Evolutionary conservation across 2,113 vertebrate genomes (phyloP).

Genomic region (Colistium nudipinnis): DNA sequence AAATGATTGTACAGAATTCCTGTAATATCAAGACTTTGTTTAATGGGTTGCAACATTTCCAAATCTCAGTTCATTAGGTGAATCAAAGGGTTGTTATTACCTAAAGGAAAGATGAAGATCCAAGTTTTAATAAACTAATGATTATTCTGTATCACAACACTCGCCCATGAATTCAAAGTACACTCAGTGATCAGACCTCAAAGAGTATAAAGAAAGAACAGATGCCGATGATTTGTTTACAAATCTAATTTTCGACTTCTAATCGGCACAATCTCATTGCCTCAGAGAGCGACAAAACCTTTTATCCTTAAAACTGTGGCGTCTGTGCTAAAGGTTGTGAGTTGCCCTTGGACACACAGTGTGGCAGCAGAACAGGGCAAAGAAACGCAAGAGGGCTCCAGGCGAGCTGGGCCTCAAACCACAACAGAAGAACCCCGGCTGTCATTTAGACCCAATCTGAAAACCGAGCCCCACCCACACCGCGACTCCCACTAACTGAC

Average conservation of each 20-base stretch:
- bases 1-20: too few species aligned
- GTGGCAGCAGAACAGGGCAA: conserved; percentile 40
- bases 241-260: conserved; percentile 15
- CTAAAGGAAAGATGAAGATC: neutral
- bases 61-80: neutral
- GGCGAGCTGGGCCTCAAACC: conserved; percentile 46
- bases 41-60: too few species aligned
- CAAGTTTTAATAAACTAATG: neutral
- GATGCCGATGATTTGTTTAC: conserved; percentile 9
- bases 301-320: neutral
- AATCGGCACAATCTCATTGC: conserved; percentile 18
- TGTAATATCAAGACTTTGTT: too few species aligned
- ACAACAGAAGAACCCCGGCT: conserved; percentile 70
- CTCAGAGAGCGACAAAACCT: neutral
- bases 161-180: neutral
- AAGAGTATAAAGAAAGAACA: conserved; percentile 13
- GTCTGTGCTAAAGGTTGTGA: conserved; percentile 35
- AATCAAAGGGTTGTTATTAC: neutral
- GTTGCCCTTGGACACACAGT: conserved; percentile 12
- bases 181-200: neutral
- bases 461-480: conserved; percentile 57
- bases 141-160: neutral
- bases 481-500: conserved; percentile 44
- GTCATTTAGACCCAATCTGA: conserved; percentile 58
- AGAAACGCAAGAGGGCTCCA: conserved; percentile 38